Conservation (phyloP, 2,888 invertebrate genomes). For the Limnephilus rhombicus region DNA sequence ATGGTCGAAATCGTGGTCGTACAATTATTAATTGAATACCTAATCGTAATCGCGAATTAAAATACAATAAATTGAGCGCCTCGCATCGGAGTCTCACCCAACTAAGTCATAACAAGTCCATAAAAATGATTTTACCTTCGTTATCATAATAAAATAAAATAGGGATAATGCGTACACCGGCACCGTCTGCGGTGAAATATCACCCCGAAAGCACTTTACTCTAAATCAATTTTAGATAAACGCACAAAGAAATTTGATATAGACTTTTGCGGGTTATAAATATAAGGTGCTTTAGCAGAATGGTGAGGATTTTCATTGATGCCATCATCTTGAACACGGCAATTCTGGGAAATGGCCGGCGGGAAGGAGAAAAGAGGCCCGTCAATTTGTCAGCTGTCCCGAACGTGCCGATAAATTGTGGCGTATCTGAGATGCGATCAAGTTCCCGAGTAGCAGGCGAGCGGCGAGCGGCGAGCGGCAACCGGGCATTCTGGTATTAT, state of each 20-base stretch:
- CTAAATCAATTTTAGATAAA: not conserved
- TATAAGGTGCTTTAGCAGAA: not conserved
- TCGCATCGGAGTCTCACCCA: not conserved
- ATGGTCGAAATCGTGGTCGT: not conserved
- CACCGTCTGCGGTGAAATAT: not conserved
- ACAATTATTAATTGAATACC: not conserved
- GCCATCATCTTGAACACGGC: not conserved
- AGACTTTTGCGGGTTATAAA: slow-evolving; percentile 9
- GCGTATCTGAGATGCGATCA: not conserved
- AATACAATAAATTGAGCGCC: not conserved
- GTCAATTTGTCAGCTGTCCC: slow-evolving; percentile 28
- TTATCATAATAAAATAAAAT: not conserved
- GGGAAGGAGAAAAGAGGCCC: slow-evolving; percentile 12
- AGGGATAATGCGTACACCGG: not conserved
- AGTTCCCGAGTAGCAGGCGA: not conserved
- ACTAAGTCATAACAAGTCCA: not conserved
- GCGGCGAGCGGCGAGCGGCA: not conserved
- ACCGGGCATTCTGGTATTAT: not conserved
- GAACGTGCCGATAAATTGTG: slow-evolving; percentile 15
- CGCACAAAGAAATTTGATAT: not conserved
- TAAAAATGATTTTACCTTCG: not conserved
- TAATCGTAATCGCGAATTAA: not conserved
- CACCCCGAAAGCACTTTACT: not conserved
- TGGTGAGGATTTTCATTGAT: slow-evolving; percentile 3
- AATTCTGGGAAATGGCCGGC: not conserved